phyloP scores from a whole-genome alignment of 2,888 invertebrate genomes.

The Agrochola lota region DNA sequence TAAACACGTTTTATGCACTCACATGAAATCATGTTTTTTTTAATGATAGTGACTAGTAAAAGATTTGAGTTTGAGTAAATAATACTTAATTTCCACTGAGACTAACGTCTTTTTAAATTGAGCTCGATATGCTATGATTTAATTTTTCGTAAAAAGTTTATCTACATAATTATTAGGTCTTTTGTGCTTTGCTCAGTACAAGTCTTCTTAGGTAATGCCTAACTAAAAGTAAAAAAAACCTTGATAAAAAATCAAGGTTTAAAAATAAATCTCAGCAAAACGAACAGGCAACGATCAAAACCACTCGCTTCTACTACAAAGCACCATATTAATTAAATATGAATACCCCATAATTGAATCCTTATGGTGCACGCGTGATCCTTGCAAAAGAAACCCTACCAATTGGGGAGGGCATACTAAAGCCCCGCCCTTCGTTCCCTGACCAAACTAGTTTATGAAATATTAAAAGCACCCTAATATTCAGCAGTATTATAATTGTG shows the following conservation, averaged over 20 bases:
- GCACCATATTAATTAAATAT: conserved; percentile 88
- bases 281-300: conserved; percentile 76
- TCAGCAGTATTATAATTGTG: conserved; percentile 84
- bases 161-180: neutral
- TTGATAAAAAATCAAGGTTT: neutral
- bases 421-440: conserved; percentile 81
- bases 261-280: conserved; percentile 22
- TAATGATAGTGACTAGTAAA: neutral
- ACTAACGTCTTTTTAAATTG: neutral
- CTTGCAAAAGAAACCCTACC: conserved; percentile 73
- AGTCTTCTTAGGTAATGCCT: neutral
- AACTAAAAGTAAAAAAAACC: neutral
- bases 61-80: neutral
- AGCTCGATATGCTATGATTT: neutral
- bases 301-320: conserved; percentile 64
- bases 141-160: neutral
- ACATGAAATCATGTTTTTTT: neutral
- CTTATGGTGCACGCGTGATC: conserved; percentile 86
- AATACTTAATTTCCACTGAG: too few relatives aligned
- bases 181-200: neutral
- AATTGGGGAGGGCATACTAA: conserved; percentile 75
- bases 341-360: conserved; percentile 88
- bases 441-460: conserved; percentile 84
- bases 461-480: conserved; percentile 83
- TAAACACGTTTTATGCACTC: neutral